phyloP scores from a whole-genome alignment of 2,797 vertebrate genomes.

The Champsocephalus gunnari region DNA sequence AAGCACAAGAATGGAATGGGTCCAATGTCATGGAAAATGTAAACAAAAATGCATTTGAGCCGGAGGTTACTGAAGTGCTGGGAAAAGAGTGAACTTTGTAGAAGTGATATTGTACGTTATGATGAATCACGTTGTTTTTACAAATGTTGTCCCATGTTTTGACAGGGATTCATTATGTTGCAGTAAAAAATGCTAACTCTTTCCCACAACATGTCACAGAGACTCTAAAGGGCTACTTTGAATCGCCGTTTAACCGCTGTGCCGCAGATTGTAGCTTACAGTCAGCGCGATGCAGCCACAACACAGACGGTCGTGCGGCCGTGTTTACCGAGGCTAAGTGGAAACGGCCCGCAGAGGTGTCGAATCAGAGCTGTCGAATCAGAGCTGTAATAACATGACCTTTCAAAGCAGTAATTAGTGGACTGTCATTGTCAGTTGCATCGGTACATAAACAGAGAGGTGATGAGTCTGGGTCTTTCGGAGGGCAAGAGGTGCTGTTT shows the following conservation, averaged over 20 bases:
- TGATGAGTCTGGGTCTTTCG: constrained; percentile 43
- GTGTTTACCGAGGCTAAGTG: constrained; percentile 41
- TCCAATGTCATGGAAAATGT: constrained; percentile 55
- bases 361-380: constrained; percentile 62
- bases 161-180: constrained; percentile 44
- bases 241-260: constrained; percentile 40
- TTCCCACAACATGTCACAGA: constrained; percentile 54
- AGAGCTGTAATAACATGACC: constrained; percentile 57
- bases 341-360: constrained; percentile 58
- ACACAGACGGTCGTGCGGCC: constrained; percentile 30
- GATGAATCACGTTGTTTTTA: constrained; percentile 35
- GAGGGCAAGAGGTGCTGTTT: constrained; percentile 36
- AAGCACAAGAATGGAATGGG: constrained; percentile 58
- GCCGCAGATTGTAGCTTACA: constrained; percentile 22
- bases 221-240: constrained; percentile 39
- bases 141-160: constrained; percentile 51
- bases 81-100: constrained; percentile 31
- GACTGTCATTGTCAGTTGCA: constrained; percentile 48
- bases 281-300: constrained; percentile 39
- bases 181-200: constrained; percentile 36
- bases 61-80: constrained; percentile 43
- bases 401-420: constrained; percentile 45
- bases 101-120: constrained; percentile 33
- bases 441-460: constrained; percentile 50
- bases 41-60: constrained; percentile 46